Evolutionary conservation across 2,797 vertebrate species (phyloP), one percentile per base, ranked within the genome.

Genomic region (Lerista edwardsae): DNA sequence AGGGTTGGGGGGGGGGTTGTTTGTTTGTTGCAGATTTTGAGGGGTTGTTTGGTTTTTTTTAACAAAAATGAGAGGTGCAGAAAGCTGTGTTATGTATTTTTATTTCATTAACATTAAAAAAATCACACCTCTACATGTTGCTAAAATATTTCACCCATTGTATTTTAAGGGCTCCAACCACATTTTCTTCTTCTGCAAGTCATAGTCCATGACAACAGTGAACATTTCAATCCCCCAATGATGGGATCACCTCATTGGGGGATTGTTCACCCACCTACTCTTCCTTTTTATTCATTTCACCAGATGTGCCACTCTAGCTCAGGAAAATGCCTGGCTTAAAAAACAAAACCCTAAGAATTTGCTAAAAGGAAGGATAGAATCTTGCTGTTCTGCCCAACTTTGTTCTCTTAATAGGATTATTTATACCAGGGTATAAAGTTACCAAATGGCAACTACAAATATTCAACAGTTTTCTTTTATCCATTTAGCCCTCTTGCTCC

Each of bases 391-490:
- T 15, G 11, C 5, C 64, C n/a, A 34, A 31, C n/a, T 67, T 62
- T 67, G 64, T n/a, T n/a, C n/a, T n/a, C 64, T 21, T 65, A n/a
- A 65, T 65, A n/a, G 64, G 12, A 67, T 34, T 19, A 34, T 68
- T 68, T 36, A 19, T 6, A 36, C 67, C 17, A 19, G 6, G 19
- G 15, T 36, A 6, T 64, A 64, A 8, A 11, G 10, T 72, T 76
- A 23, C 34, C 57, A 77, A 21, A 77, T 62, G 75, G 36, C 25
- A 68, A 68, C 31, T 7, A 8, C 75, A 80, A 23, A 80, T 17
- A 73, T 67, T 75, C 47, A 57, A 31, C 21, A 27, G 39, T 85
- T 82, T 61, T 78, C 29, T 67, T 73, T 65, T 75, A 65, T 51
- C 31, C 41, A 67, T 85, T 88, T 84, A 71, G 75, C 67, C 21